These are phyloP conservation scores for Engystomops pustulosus DNA, from an alignment of 2,113 vertebrate species.

Conservation along the genomic window DNA sequence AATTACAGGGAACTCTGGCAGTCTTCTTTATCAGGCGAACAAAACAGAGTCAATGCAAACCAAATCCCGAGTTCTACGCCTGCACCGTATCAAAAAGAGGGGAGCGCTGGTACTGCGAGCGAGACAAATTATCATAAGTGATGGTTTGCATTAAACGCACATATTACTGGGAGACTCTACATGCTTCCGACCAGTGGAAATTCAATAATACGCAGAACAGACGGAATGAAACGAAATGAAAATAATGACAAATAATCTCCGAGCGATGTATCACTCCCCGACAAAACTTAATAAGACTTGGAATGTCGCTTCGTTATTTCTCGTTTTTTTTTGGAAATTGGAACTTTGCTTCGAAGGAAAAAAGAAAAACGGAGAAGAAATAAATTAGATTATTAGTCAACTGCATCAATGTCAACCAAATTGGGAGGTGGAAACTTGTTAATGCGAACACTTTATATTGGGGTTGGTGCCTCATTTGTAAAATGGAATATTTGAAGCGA, in stretches of 20 bases:
- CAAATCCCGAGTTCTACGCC: not conserved
- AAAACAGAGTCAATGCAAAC: not conserved
- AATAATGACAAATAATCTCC: constrained; percentile 64
- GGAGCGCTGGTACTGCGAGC: constrained; percentile 58
- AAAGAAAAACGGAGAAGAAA: constrained; percentile 63
- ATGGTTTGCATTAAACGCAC: constrained; percentile 73
- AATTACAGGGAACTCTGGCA: not conserved
- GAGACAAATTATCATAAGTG: constrained; percentile 69
- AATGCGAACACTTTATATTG: constrained; percentile 32
- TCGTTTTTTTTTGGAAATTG: constrained; percentile 59
- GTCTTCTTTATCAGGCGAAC: not conserved
- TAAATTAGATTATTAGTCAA: constrained; percentile 54
- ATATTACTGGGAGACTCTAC: constrained; percentile 64
- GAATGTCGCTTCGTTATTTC: not conserved
- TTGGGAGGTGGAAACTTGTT: constrained; percentile 20
- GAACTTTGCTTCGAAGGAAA: constrained; percentile 62
- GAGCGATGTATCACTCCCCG: constrained; percentile 22
- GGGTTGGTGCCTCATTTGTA: constrained; percentile 24
- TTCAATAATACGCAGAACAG: constrained; percentile 64
- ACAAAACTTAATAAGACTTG: constrained; percentile 62
- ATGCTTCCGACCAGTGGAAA: constrained; percentile 64
- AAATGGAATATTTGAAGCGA: constrained; percentile 14
- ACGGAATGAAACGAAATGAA: constrained; percentile 62
- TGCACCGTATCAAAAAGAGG: constrained; percentile 60
- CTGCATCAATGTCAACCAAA: constrained; percentile 52